Conservation (phyloP, 2,113 vertebrate genomes). For the Rostratula benghalensis region DNA sequence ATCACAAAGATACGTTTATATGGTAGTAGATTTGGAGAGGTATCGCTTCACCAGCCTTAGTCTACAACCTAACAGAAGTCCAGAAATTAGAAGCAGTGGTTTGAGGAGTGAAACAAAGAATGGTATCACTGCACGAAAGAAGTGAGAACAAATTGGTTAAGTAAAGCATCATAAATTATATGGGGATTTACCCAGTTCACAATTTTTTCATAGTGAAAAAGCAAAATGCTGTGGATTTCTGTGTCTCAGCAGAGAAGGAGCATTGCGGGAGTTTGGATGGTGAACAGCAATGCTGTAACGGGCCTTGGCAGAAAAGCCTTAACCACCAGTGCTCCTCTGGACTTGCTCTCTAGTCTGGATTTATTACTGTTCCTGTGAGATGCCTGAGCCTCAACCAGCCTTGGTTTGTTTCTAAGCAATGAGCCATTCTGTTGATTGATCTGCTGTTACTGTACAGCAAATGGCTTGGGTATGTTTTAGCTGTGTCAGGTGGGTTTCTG, state of each 20-base stretch:
- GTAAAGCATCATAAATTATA: not conserved
- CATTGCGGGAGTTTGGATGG: not conserved
- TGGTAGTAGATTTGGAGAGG: not conserved
- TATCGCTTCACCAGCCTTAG: not conserved
- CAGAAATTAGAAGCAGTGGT: not conserved
- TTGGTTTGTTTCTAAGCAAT: not conserved
- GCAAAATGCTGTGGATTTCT: not conserved
- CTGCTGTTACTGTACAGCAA: not conserved
- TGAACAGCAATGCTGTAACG: not conserved
- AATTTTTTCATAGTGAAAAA: not conserved
- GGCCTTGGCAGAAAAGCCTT: not conserved
- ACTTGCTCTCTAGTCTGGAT: not conserved
- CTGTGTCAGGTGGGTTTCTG: not conserved
- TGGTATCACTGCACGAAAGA: not conserved
- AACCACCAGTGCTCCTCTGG: not conserved
- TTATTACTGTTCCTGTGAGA: not conserved
- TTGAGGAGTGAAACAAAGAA: not conserved
- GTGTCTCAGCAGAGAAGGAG: not conserved
- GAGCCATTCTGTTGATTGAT: not conserved
- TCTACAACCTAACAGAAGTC: not conserved
- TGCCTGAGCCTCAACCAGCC: not conserved
- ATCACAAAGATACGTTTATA: not conserved
- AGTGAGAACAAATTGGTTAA: not conserved
- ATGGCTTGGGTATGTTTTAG: not conserved
- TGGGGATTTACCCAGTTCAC: not conserved